Base-by-base conservation (phyloP, 2,797 vertebrate genomes). In the Sebastes goodei region DNA sequence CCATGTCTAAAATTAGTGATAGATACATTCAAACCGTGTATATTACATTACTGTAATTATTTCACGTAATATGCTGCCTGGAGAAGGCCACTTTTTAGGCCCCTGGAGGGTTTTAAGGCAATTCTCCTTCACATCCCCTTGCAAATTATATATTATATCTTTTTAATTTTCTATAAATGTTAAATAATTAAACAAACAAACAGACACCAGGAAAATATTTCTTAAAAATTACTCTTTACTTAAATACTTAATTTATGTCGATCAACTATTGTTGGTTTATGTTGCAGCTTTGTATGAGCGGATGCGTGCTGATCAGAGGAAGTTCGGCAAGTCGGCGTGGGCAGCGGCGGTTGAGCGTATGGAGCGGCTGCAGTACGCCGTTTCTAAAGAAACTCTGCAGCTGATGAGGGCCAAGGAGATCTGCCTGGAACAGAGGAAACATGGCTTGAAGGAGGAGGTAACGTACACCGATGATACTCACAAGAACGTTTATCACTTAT, bases 351-450 rank as follows among this genome's bases (percentile, higher is more conserved):
- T 97, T 63, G 97, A 98, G 35, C 97, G 98, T 53, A 98, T 99
- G 97, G 98, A 99, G 94, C 97, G 96, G 30, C 96, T 99, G 85
- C 98, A 98, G 88, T 98, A 98, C 87, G 95, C 96, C 0, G 96
- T 98, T 76, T 98, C 98, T 86, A 99, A 98, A 91, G 98, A 99
- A 87, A 99, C 98, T 2, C 93, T 99, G 88, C 98, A 99, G 93
- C 95, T 99, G 90, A 99, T 99, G 98, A 96, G 97, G 84, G 98
- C 98, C 81, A 99, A 97, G 87, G 98, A 99, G 88, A 98, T 99
- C 91, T 98, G 97, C 91, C 95, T 99, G 92, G 98, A 99, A 81
- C 97, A 98, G 96, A 98, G 95, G 94, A 99, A 99, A 72, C 97
- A 98, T 70, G 94, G 96, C 0, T 85, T 99, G 71, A 97, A 96